Base-by-base conservation (phyloP, 1,140 invertebrate genomes). In the Aphaenogaster rudis region DNA sequence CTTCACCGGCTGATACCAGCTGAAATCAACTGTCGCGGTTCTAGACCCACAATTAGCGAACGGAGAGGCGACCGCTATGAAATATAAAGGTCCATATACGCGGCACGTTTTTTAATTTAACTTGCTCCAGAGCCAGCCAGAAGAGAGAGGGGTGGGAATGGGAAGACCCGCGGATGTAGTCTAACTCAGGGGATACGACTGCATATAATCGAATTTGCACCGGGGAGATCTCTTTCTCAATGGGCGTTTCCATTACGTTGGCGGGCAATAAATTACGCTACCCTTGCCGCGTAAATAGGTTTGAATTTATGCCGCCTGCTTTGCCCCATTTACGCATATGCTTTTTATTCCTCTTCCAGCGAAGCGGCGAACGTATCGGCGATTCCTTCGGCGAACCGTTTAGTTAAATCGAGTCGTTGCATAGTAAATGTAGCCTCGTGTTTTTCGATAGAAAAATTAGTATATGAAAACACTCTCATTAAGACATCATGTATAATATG, bases 241-340 rank as follows among this genome's bases (percentile, higher is more conserved):
- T 91, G 89, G 90, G 84, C 89, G 89, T 91, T 91, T 79, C 82
- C 90, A 88, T 91, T 87, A 88, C 84, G 88, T 88, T 88, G 88
- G 69, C 85, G 76, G 81, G 85, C 78, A 67, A 93, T 93, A 93
- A 92, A 93, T 93, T 92, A 90, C 81, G 59, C 61, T 84, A 84
- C 91, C 88, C 91, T 88, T 78, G n/a, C 82, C 76, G 50, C 85
- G 84, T 90, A 92, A 92, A 92, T 91, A 87, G 81, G 42, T 91
- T 82, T 88, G 91, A 90, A 92, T 91, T 90, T 92, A 91, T 90
- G 82, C 86, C 72, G 64, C 42, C 42, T 80, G 80, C 63, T 78
- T 88, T 90, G 89, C 71, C 81, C 92, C 86, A 93, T 92, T 93
- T 93, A 92, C 79, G 91, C 92, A 93, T 93, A 93, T 92, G 92